Percentiles rank a stretch among this genome's conserved stretches.
phyloP scores from a whole-genome alignment of 2,888 invertebrate species.

The Selenia dentaria region DNA sequence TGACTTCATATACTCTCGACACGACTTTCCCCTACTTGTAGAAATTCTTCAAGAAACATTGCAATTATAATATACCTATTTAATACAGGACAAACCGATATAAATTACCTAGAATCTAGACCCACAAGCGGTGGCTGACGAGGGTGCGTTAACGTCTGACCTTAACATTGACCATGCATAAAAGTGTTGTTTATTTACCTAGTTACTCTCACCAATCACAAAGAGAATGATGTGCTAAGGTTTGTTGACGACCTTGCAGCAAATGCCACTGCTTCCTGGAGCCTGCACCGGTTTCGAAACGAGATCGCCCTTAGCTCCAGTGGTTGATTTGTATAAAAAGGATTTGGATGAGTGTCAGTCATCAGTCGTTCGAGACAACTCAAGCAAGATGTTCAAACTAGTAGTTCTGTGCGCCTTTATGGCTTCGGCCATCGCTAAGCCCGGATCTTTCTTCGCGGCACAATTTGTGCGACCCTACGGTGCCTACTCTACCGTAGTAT shows the following conservation, averaged over 20 bases:
- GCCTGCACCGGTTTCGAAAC: slow-evolving; percentile 63
- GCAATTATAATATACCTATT: no score
- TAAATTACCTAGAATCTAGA: slow-evolving; percentile 14
- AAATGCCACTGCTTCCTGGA: slow-evolving; percentile 63
- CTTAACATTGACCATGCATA: no score
- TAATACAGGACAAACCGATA: no score
- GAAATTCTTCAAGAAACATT: no score
- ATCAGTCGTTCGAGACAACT: slow-evolving; percentile 57
- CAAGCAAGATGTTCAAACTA: slow-evolving; percentile 71
- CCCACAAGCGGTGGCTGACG: slow-evolving; percentile 9
- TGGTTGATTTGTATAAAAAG: slow-evolving; percentile 61
- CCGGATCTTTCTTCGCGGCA: slow-evolving; percentile 33
- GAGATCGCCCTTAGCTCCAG: slow-evolving; percentile 57
- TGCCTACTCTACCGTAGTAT: slow-evolving; percentile 41
- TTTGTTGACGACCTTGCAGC: slow-evolving; percentile 53
- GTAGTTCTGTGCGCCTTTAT: slow-evolving; percentile 84
- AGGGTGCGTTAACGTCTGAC: slow-evolving; percentile 27
- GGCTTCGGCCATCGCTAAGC: slow-evolving; percentile 77
- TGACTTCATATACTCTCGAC: no score
- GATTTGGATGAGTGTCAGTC: slow-evolving; percentile 36
- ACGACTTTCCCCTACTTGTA: no score
- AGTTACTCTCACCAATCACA: slow-evolving; percentile 26
- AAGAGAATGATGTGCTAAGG: slow-evolving; percentile 49
- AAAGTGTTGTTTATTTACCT: slow-evolving; percentile 25
- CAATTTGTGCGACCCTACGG: slow-evolving; percentile 25